Evolutionary conservation across 2,888 invertebrate genomes (phyloP), one percentile per base, ranked within the genome.

Genomic region (Drosophila affinis): DNA sequence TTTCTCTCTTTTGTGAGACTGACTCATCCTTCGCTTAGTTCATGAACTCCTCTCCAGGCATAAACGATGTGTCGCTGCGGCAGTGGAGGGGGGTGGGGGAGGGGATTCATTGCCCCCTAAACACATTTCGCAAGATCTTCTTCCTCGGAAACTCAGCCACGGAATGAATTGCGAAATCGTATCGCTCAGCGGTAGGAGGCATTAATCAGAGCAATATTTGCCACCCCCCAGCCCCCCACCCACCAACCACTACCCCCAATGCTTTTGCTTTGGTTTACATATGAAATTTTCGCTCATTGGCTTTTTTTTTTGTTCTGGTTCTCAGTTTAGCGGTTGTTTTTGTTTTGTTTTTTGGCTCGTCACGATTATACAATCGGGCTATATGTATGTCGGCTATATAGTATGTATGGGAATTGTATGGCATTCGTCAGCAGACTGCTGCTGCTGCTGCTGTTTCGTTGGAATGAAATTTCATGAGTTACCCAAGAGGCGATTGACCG

Each of bases 401-500:
- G 45, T 65, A 9, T 67, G 34, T 62, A 55, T 63, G 71, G 21
- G 21, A 67, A 61, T 27, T 27, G 27, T 27, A 27, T 60, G 81
- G 79, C 84, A 84, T 81, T 83, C 79, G 82, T 83, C 84, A 87
- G 87, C 87, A 72, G 51, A 6, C 6, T 27, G 27, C 27, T 77
- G 81, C 21, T 4, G 24, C 6, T 27, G 27, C 27, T 77, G 81
- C 21, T 5, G 24, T 24, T 72, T 74, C 79, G 79, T 77, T 72
- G 62, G 82, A 79, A 82, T 76, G 63, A 68, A 83, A 83, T 79
- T 79, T 70, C 78, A 76, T 71, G 65, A 78, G 55, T 55, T 71
- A 77, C 72, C 72, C 70, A 79, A 84, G 71, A 89, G 87, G 87
- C 89, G 82, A 79, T 81, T 88, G 89, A 89, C 86, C 87, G 76